Evolutionary conservation across 2,888 invertebrate species (phyloP), one percentile per base, ranked within the genome.

Genomic region (Drosophila putrida): DNA sequence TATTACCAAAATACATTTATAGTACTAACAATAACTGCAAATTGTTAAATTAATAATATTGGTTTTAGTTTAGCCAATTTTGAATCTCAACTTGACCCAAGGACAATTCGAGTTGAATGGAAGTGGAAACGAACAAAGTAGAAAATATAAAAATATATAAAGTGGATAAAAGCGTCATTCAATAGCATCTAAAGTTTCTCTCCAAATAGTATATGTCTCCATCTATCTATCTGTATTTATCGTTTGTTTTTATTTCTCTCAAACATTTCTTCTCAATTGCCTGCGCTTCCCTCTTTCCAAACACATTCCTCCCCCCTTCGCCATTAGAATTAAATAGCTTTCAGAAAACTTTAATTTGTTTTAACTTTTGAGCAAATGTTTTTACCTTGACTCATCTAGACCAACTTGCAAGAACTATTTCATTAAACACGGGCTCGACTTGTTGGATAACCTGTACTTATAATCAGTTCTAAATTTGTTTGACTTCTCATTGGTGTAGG

Each of bases 361-460:
- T 59, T 49, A 59, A 59, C 49, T 59, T 59, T 49, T 25, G 33
- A 43, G 39, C 58, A 59, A 59, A 59, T 38, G 47, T 59, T 49
- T 47, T 39, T 59, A 59, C 58, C 58, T 59, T 46, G 36, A 11
- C 57, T 38, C 57, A 47, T 57, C 57, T 20, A 20, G 46, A 47
- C 47, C 38, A 36, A 46, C 28, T 38, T 15, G 36, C 5, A 28
- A 38, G 15, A 46, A 58, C 57, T 57, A 57, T 57, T 46, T 46
- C 27, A 36, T 35, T 15, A 46, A 10, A 15, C 33, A n/a, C 6
- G 5, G 13, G 25, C 55, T 44, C 44, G 55, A 53, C 39, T 39
- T 15, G 15, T n/a, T 44, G 35, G 13, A 57, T 57, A 13, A 15
- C 27, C 44, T 46, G 35, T 36, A 46, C 25, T 15, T 20, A 20